A percentile compares a stretch with the other conserved stretches of the same genome.
These are phyloP conservation scores for Acanthurus lineatus DNA, from an alignment of 2,797 vertebrate genomes.

Conservation along the genomic window DNA sequence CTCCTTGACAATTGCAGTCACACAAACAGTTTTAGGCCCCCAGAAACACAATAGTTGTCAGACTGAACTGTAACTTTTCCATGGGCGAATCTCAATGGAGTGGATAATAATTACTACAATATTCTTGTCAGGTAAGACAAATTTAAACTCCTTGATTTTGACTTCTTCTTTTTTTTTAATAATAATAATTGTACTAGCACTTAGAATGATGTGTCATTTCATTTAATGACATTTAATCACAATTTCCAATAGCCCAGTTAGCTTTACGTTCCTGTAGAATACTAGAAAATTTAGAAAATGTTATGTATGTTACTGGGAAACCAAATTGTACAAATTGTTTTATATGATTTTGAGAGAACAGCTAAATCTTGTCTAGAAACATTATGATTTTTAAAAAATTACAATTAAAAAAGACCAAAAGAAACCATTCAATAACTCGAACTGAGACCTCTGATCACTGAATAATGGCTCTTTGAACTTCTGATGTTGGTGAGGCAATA, in stretches of 20 bases:
- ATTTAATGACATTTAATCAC: not conserved
- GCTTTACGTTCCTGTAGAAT: not conserved
- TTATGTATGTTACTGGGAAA: too few species aligned
- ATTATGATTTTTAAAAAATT: not conserved
- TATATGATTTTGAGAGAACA: not conserved
- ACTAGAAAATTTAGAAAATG: too few species aligned
- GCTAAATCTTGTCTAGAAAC: not conserved
- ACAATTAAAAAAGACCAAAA: too few species aligned
- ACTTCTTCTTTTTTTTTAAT: not conserved
- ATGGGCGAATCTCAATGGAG: constrained; percentile 60
- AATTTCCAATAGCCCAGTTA: not conserved
- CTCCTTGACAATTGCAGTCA: not conserved
- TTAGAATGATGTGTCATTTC: not conserved
- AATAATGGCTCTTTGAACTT: not conserved
- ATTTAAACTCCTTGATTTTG: not conserved
- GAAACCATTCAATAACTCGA: too few species aligned
- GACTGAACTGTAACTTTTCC: not conserved
- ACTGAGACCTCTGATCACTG: not conserved
- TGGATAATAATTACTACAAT: constrained; percentile 35
- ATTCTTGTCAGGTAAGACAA: constrained; percentile 69
- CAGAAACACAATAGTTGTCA: not conserved
- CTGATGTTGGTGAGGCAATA: too few species aligned
- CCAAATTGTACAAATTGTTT: not conserved
- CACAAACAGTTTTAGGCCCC: not conserved
- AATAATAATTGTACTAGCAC: not conserved